Evolutionary conservation across 2,113 vertebrate species (phyloP).

Genomic region (Nycticebus coucang): DNA sequence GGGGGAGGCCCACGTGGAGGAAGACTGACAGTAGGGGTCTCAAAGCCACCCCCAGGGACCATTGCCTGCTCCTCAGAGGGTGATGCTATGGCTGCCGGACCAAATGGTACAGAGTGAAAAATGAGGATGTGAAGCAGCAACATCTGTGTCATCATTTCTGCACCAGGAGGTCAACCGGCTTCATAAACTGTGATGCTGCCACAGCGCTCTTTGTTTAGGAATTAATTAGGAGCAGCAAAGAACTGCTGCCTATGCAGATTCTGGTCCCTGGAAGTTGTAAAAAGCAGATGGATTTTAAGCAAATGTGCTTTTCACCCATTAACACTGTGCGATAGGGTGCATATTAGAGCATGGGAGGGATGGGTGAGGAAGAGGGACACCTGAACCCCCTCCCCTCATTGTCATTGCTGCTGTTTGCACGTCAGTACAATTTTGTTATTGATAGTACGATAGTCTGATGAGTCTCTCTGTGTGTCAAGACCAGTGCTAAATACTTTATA

Average conservation of each 20-base stretch:
- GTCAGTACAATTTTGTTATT: background rate
- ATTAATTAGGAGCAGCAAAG: constrained; percentile 83
- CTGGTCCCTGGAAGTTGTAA: constrained; percentile 80
- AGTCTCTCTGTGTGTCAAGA: background rate
- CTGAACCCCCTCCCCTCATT: background rate
- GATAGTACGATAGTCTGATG: too few species aligned
- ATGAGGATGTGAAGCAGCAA: constrained; percentile 74
- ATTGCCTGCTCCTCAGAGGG: background rate
- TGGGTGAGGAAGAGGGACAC: background rate
- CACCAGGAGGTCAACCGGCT: constrained; percentile 84
- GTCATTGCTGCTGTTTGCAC: background rate
- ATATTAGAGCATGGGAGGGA: background rate
- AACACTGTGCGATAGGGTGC: background rate
- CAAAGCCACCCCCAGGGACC: background rate
- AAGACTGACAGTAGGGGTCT: background rate
- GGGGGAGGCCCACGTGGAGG: background rate
- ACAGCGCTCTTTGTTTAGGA: constrained; percentile 83
- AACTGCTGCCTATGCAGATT: constrained; percentile 83
- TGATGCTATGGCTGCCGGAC: background rate
- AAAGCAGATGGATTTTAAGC: constrained; percentile 81
- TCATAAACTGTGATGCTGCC: constrained; percentile 77
- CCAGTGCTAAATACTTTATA: background rate
- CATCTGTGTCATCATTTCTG: constrained; percentile 85
- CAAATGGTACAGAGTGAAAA: constrained; percentile 70
- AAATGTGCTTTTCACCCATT: constrained; percentile 69